These are phyloP conservation scores for Aurelia aurita DNA, from an alignment of 30 jellyfish, hydroid and myxozoan species.

Conservation along the genomic window DNA sequence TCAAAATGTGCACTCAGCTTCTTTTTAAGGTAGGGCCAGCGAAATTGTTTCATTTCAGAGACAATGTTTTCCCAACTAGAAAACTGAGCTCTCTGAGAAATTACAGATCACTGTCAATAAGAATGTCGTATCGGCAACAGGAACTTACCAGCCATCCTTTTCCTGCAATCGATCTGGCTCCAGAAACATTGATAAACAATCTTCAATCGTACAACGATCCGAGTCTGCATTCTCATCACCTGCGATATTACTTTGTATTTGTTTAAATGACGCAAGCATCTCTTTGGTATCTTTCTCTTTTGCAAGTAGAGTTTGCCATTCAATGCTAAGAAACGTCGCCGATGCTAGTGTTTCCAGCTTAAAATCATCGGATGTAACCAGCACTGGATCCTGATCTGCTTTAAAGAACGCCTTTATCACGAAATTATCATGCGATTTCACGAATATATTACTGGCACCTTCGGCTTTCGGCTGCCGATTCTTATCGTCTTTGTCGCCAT, in stretches of 20 bases:
- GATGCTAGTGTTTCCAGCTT: conserved; percentile 53
- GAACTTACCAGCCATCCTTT: conserved; percentile 90
- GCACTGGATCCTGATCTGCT: conserved; percentile 70
- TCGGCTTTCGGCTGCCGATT: conserved; percentile 39
- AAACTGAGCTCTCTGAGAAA: too few relatives aligned
- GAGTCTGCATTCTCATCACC: conserved; percentile 48
- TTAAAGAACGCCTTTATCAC: conserved; percentile 66
- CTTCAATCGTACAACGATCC: conserved; percentile 76
- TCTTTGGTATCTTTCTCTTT: conserved; percentile 60
- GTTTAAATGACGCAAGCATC: conserved; percentile 42
- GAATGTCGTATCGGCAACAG: too few relatives aligned
- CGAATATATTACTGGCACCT: conserved; percentile 47
- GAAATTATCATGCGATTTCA: conserved; percentile 26
- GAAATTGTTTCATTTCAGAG: too few relatives aligned
- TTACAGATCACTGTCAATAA: too few relatives aligned
- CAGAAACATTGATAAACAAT: conserved; percentile 84
- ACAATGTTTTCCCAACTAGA: too few relatives aligned
- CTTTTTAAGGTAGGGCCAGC: too few relatives aligned
- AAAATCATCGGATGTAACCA: conserved; percentile 60
- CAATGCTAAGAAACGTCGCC: conserved; percentile 65
- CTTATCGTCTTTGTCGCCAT: conserved; percentile 48
- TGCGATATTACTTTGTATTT: not conserved
- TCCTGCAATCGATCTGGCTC: conserved; percentile 91
- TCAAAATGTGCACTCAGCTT: too few relatives aligned
- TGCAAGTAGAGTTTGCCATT: conserved; percentile 72